Evolutionary conservation across 2,113 vertebrate genomes (phyloP), one percentile per base, ranked within the genome.

Genomic region (Hucho hucho): DNA sequence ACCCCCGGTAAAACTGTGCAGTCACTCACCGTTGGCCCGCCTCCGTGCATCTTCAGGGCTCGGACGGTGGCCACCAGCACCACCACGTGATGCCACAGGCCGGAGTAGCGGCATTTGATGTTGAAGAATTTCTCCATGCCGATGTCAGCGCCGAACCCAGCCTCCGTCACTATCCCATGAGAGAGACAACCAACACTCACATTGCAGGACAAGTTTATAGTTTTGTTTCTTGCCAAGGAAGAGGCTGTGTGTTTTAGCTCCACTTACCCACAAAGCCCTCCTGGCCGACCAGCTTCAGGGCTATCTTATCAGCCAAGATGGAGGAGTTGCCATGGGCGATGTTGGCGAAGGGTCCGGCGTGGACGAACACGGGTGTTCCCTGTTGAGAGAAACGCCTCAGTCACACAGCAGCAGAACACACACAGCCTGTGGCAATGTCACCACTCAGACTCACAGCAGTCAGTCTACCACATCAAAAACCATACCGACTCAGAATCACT

Each of bases 71-170:
- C 96, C 32, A 99, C 98, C 76, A 99, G 90, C 74, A 99, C 97
- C 73, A 98, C 98, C 75, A 97, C 97, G 0, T 98, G 96, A 24
- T 97, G 97, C 69, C 92, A 90, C 77, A 99, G 93, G 53, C 96
- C 96, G 0, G 98, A 99, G 78, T 93, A 96, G 20, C 96, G 95
- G 82, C 98, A 99, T 84, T 99, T 99, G 84, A 99, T 98, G 86
- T 99, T 94, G 69, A 99, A 99, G 90, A 99, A 99, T 83, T 98
- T 99, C 82, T 99, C 98, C 98, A 99, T 99, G 75, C 98, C 98
- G 13, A 99, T 98, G 78, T 99, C 97, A 9, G 98, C 97, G 59
- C 98, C 97, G 9, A 99, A 99, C 64, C 98, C 97, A 43, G 97
- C 98, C 91, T 99, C 98, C 0, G 98, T 99, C 84, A 98, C 98